Conservation (phyloP, 2,888 invertebrate species). For the Patella depressa region DNA sequence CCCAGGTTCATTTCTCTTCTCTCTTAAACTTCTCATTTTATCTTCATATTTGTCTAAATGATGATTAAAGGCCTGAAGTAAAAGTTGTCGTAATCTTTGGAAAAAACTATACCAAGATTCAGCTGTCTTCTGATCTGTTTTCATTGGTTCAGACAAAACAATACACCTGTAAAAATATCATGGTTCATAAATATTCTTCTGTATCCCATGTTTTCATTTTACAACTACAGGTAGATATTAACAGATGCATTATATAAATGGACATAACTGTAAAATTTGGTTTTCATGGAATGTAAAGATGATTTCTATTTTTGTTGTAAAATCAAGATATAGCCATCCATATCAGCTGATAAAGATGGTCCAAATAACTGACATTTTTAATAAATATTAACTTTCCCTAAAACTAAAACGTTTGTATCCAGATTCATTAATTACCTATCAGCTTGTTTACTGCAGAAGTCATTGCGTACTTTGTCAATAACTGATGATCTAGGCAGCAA, state of each 20-base stretch:
- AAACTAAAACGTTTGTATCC: background rate
- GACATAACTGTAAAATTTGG: too few species aligned
- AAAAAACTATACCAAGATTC: constrained; percentile 92
- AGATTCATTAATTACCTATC: constrained; percentile 74
- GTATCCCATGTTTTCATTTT: too few species aligned
- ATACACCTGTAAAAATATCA: constrained; percentile 78
- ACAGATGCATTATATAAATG: too few species aligned
- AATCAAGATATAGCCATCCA: too few species aligned
- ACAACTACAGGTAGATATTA: too few species aligned
- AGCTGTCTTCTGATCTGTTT: constrained; percentile 83
- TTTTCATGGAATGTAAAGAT: too few species aligned
- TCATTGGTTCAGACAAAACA: constrained; percentile 90
- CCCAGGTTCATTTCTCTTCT: constrained; percentile 88
- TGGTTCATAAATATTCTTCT: too few species aligned
- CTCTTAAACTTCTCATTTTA: constrained; percentile 88
- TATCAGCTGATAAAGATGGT: too few species aligned
- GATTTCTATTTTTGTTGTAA: too few species aligned
- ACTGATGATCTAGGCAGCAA: constrained; percentile 88
- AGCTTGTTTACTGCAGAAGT: constrained; percentile 91
- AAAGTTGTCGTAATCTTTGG: constrained; percentile 84
- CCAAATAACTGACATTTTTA: background rate
- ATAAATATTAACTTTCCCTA: background rate
- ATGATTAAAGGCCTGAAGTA: constrained; percentile 88
- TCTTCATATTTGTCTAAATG: constrained; percentile 88
- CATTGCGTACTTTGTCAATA: constrained; percentile 92